Evolutionary conservation across 2,113 vertebrate genomes (phyloP).

Genomic region (Coreoperca whiteheadi): DNA sequence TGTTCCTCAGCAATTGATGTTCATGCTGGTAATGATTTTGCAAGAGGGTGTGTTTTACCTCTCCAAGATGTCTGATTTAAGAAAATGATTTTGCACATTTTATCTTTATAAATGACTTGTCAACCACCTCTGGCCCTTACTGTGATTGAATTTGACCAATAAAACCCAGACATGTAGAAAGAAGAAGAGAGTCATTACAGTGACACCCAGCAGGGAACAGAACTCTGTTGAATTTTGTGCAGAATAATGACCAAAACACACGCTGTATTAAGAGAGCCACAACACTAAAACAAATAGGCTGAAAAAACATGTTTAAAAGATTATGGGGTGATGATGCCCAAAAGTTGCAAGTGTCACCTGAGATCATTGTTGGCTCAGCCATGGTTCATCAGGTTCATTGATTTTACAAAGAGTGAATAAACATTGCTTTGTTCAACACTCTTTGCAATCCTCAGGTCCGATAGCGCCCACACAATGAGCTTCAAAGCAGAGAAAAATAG

Average conservation of each 20-base stretch:
- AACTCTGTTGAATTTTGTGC: not conserved
- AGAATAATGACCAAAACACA: constrained; percentile 2
- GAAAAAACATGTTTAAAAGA: not conserved
- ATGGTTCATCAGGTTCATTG: constrained; percentile 16
- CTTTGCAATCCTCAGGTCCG: not conserved
- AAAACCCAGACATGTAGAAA: not conserved
- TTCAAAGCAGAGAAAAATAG: not conserved
- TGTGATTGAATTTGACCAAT: not conserved
- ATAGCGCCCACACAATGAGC: not conserved
- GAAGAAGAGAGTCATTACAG: not conserved
- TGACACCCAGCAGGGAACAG: not conserved
- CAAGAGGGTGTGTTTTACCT: not conserved
- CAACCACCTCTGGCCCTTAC: not conserved
- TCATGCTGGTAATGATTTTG: not conserved
- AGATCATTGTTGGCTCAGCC: not conserved
- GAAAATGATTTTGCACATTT: not conserved
- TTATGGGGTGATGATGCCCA: not conserved
- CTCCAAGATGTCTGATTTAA: not conserved
- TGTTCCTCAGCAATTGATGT: not conserved
- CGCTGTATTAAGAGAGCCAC: not conserved
- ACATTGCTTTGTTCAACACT: constrained; percentile 10
- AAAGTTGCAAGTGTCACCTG: not conserved
- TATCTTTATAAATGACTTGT: not conserved
- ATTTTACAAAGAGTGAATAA: constrained; percentile 17
- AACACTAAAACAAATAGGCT: not conserved